Base-by-base conservation (phyloP, 2,113 vertebrate species). In the Callorhinus ursinus region DNA sequence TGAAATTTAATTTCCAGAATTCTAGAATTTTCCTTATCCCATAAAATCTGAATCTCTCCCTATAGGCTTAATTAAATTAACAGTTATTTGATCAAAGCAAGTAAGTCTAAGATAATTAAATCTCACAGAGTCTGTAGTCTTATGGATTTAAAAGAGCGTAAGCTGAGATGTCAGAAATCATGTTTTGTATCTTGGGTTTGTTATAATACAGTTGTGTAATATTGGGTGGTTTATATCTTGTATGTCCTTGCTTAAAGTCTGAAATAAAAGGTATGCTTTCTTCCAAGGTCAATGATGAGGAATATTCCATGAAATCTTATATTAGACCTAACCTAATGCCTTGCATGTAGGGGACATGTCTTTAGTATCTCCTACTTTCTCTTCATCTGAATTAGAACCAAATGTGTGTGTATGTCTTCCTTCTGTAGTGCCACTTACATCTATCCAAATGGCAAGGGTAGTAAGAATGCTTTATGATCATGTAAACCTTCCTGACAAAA, bases 61-160 rank as follows among this genome's bases (percentile, higher is more conserved):
- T 53, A 26, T 42, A 79, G 28, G 22, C 28, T 93, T 95, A 77
- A 89, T 86, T 65, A 69, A 91, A 95, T 93, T 80, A 98, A 55
- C 14, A 85, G n/a, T 77, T 88, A 91, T 71, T 96, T 95, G 51
- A 91, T 86, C 13, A 82, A 95, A 97, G n/a, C 10, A 96, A 88
- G 8, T 11, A 93, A 63, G 21, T 5, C 46, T 90, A 69, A 82
- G 14, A 11, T 90, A 88, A 72, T 79, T 77, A 95, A 80, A 81
- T 77, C 22, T 89, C 71, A 77, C 51, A 88, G 61, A 86, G 4
- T 59, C n/a, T 77, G 2, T 53, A 81, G 26, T 24, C 10, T 80
- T 85, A 26, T 0, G 24, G 2, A 92, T 22, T 89, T 72, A 57
- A 77, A 93, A 59, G 24, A 67, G 7, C 74, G 1, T n/a, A 92